phyloP scores from a whole-genome alignment of 37 sponge, comb jelly and placozoan genomes.

The Agelas oroides region DNA sequence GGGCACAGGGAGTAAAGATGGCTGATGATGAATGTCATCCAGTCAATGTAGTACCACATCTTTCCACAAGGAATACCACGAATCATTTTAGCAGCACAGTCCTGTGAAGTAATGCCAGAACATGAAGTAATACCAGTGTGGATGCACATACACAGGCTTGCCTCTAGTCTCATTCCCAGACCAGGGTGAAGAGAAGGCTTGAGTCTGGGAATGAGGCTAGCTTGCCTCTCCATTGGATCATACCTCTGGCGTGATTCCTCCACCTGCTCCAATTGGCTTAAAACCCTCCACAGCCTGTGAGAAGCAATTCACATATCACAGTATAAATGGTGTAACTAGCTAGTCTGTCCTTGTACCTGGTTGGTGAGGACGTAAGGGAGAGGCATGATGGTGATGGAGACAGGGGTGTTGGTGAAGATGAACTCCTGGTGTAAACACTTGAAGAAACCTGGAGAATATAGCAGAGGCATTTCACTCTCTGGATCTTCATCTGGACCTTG shows the following conservation, averaged over 20 bases:
- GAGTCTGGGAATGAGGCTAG: not conserved
- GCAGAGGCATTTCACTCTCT: not conserved
- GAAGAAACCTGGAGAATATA: conserved; percentile 38
- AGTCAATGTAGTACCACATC: conserved; percentile 47
- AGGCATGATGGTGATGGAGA: conserved; percentile 57
- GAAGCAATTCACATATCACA: not conserved
- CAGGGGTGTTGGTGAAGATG: conserved; percentile 40
- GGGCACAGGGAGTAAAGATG: conserved; percentile 42
- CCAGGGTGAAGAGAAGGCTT: not conserved
- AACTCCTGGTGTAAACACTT: conserved; percentile 56
- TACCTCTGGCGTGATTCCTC: conserved; percentile 39
- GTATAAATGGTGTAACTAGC: not conserved
- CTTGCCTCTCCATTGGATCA: too few species aligned
- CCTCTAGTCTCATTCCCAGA: not conserved
- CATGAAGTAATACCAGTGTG: too few species aligned
- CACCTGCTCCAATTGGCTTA: conserved; percentile 15
- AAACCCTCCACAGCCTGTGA: conserved; percentile 38
- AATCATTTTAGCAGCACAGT: conserved; percentile 47
- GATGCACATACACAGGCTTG: not conserved
- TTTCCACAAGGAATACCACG: conserved; percentile 51
- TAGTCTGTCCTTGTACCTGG: not conserved
- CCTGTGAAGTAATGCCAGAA: conserved; percentile 30
- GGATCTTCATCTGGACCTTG: too few species aligned
- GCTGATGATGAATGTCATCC: conserved; percentile 31
- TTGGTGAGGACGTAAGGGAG: conserved; percentile 60